Evolutionary conservation across 2,113 vertebrate species (phyloP), one percentile per base, ranked within the genome.

Genomic region (Synodontis membranacea): DNA sequence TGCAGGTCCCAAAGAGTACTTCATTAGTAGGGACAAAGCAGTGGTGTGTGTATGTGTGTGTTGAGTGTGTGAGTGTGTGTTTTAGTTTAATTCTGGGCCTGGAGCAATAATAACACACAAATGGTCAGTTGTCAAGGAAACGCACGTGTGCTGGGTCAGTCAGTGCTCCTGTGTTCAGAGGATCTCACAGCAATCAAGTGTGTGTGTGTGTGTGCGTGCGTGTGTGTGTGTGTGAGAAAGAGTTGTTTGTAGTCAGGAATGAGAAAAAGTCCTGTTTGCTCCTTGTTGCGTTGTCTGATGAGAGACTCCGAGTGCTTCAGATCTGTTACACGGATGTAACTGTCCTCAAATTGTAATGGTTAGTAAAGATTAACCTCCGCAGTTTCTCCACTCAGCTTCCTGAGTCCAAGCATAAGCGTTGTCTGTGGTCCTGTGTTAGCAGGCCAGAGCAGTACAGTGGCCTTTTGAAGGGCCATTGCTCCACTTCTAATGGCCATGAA

Each of bases 391-490:
- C 2, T 68, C 42, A 39, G 46, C 19, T 21, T 82, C 31, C 34
- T 39, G 31, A 37, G 9, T 8, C 68, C 80, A 82, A 34, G 34
- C 54, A 80, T 86, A 39, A 84, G 37, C 42, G 74, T 56, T 54
- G 60, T 58, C 28, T 84, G 62, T 86, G 60, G n/a, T 23, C 82
- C 28, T 76, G 12, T 76, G 44, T 46, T 34, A 25, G 21, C 82
- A 9, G 56, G 48, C 78, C 79, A 31, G 66, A 86, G 84, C 84
- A 46, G 80, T 84, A 87, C 83, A 89, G 78, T 68, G 86, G 58
- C 64, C 85, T 81, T 54, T 83, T 89, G 89, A 89, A 85, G 84
- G 56, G 89, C 82, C 84, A 88, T 89, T 86, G 85, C 86, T 89
- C 60, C 17, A 76, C 81, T 81, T 68, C 80, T 88, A 90, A 89